Percentiles rank a stretch among this genome's conserved stretches.
phyloP scores from a whole-genome alignment of 2,113 vertebrate species.

The Collichthys lucidus region DNA sequence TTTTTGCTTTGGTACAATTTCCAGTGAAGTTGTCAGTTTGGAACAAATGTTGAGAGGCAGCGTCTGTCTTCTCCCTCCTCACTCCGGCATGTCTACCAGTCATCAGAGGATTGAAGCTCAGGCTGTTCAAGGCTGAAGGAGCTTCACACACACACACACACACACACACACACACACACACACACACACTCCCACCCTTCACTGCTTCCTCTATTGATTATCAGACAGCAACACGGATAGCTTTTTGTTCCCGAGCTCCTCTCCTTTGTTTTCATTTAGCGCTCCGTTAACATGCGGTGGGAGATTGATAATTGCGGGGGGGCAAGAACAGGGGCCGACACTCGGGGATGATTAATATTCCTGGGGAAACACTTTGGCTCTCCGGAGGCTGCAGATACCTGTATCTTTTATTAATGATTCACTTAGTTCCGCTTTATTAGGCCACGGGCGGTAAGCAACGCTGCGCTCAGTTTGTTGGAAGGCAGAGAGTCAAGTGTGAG shows the following conservation, averaged over 20 bases:
- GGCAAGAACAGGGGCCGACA: conserved; percentile 18
- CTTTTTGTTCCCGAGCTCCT: conserved; percentile 49
- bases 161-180: no score
- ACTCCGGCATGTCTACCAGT: conserved; percentile 13
- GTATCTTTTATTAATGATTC: conserved; percentile 81
- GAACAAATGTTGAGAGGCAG: conserved; percentile 48
- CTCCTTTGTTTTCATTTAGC: conserved; percentile 81
- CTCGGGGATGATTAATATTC: conserved; percentile 66
- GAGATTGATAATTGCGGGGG: conserved; percentile 66
- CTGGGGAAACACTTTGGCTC: conserved; percentile 44
- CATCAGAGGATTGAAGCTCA: conserved; percentile 25
- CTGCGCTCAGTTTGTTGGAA: conserved; percentile 18
- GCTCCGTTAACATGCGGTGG: conserved; percentile 57
- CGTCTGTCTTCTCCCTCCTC: conserved; percentile 14
- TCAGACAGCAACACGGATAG: conserved; percentile 49
- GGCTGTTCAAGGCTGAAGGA: conserved; percentile 24
- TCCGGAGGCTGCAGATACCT: conserved; percentile 66
- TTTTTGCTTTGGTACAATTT: conserved; percentile 48
- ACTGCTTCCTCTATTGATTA: conserved; percentile 66
- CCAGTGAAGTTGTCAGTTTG: conserved; percentile 52
- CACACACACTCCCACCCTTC: no score
- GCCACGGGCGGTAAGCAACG: conserved; percentile 42
- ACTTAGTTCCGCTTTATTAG: conserved; percentile 80
- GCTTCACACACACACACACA: conserved; percentile 24
- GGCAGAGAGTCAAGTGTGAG: conserved; percentile 15